Evolutionary conservation across 2,113 vertebrate genomes (phyloP), one percentile per base, ranked within the genome.

Genomic region (Poeciliopsis retropinna): DNA sequence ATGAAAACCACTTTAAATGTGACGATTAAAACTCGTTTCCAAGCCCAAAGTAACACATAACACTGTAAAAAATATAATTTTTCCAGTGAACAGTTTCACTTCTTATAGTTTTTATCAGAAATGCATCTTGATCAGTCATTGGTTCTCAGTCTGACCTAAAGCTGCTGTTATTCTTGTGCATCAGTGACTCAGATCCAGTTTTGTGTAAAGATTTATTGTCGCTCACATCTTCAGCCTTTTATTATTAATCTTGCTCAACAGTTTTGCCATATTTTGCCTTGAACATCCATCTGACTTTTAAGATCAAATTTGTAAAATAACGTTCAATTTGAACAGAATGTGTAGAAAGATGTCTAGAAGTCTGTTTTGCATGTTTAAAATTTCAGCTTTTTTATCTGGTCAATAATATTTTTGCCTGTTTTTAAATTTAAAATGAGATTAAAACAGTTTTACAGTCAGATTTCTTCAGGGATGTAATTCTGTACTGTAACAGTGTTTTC

Each of bases 241-340:
- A 13, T 25, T 65, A 1, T 27, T 15, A 13, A 28, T 30, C 9
- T 47, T 57, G 11, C 60, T 63, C 27, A 25, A 31, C 28, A 32
- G 66, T 27, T 37, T 72, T 74, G 74, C 82, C 73, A 76, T 44
- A 70, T 28, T 67, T 25, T 44, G n/a, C 22, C 5, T 57, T n/a
- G 28, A 2, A 37, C 31, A 60, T 31, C 57, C 17, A 8, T 27
- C 60, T 34, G 29, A 54, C 30, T 32, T 32, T 13, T 25, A 61
- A 64, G 28, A 29, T 74, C 44, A n/a, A 29, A 39, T 57, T 32
- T 64, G 69, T 71, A 41, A 60, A 44, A 51, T 37, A 31, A 12
- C 9, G 66, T 14, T 27, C 69, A 66, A 1, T 61, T 29, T 67
- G 29, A 7, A 6, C 1, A 60, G 64, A 70, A 57, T 75, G 63